Evolutionary conservation across 2,113 vertebrate genomes (phyloP).

Genomic region (Ursus arctos): DNA sequence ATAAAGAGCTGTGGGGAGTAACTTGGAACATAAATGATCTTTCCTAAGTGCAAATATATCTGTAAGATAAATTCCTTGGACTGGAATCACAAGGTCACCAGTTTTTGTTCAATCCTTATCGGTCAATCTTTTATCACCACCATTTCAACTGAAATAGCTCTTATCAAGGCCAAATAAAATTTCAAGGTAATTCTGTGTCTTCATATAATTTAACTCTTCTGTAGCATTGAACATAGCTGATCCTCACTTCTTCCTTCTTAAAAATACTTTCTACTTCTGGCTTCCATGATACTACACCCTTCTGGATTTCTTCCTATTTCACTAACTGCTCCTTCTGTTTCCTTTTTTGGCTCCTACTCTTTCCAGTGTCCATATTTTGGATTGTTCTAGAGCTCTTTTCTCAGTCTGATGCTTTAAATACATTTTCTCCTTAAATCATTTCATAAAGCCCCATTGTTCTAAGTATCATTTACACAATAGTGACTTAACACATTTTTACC

Average conservation of each 20-base stretch:
- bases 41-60: neutral
- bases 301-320: neutral
- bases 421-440: neutral
- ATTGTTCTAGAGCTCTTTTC: neutral
- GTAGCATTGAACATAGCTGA: neutral
- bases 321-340: neutral
- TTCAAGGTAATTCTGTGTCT: neutral
- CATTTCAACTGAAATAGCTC: slow-evolving; percentile 34
- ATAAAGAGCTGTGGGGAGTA: neutral
- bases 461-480: neutral
- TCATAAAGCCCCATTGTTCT: neutral
- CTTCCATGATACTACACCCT: neutral
- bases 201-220: neutral
- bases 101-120: neutral
- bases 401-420: neutral
- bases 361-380: neutral
- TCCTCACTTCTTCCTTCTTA: neutral
- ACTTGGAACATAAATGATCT: slow-evolving; percentile 9
- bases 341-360: neutral
- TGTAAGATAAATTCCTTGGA: neutral
- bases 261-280: neutral
- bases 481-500: neutral
- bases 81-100: neutral
- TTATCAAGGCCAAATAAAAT: slow-evolving; percentile 25
- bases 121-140: neutral